These are phyloP conservation scores for Peromyscus polionotus DNA, from an alignment of 2,113 vertebrate species.

Conservation along the genomic window DNA sequence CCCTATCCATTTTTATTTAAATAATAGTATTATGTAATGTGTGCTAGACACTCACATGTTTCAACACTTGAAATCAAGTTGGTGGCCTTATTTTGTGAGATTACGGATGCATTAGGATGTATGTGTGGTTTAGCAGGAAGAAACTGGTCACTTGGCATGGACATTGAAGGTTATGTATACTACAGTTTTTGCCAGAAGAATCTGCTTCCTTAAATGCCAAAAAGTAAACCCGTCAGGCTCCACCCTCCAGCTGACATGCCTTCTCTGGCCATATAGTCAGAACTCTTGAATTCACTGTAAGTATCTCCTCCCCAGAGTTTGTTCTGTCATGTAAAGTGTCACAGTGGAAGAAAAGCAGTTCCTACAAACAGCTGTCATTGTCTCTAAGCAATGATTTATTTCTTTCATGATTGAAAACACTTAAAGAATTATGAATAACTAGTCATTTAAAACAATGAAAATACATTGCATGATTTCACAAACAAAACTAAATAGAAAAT, in stretches of 20 bases:
- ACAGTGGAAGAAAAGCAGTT: not conserved
- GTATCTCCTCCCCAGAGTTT: not conserved
- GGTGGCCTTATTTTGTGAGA: not conserved
- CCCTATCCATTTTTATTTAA: not conserved
- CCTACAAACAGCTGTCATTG: not conserved
- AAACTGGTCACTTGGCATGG: not conserved
- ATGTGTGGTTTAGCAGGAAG: not conserved
- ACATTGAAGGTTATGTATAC: not conserved
- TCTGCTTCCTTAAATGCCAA: not conserved
- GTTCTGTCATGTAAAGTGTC: not conserved
- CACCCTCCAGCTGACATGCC: not conserved
- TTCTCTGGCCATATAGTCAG: rapidly evolving
- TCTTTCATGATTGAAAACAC: not conserved
- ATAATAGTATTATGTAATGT: not conserved
- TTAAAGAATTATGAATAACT: not conserved
- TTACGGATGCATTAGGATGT: not conserved
- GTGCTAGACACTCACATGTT: not conserved
- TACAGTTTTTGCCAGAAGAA: not conserved
- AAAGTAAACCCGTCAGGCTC: not conserved
- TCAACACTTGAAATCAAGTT: not conserved
- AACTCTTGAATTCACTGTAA: not conserved
- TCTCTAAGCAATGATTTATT: constrained; percentile 6
- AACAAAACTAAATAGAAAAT: constrained; percentile 30
- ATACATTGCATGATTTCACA: not conserved
- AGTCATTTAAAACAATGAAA: not conserved